Percentiles rank a stretch among this genome's conserved stretches.
phyloP scores from a whole-genome alignment of 2,113 vertebrate genomes.

The Stegostoma tigrinum region DNA sequence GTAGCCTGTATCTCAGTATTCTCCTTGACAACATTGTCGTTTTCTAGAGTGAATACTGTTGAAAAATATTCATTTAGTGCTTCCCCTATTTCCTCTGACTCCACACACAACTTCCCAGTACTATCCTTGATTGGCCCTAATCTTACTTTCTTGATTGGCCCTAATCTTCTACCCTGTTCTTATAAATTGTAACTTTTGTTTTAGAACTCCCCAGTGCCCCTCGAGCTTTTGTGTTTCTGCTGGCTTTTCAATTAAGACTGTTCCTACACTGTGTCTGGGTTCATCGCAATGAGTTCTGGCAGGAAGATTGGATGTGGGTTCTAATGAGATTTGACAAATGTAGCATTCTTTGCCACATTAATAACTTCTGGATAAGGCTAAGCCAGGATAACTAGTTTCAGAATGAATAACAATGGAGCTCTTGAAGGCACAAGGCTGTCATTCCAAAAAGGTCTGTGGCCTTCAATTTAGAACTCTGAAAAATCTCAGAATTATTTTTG shows the following conservation, averaged over 20 bases:
- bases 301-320: not conserved
- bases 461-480: constrained; percentile 1
- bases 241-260: not conserved
- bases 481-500: not conserved
- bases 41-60: no score
- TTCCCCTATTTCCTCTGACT: no score
- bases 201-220: not conserved
- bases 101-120: no score
- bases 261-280: not conserved
- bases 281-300: not conserved
- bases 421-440: not conserved
- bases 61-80: no score
- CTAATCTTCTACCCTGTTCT: not conserved
- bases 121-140: no score
- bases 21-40: no score
- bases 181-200: not conserved
- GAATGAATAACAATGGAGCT: not conserved
- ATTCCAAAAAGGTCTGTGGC: not conserved
- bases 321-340: not conserved
- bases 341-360: not conserved
- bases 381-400: not conserved
- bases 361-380: not conserved
- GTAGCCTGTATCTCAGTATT: no score
- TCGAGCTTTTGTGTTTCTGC: not conserved
- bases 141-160: no score